Evolutionary conservation across 2,797 vertebrate species (phyloP), one percentile per base, ranked within the genome.

Genomic region (Streptopelia turtur): DNA sequence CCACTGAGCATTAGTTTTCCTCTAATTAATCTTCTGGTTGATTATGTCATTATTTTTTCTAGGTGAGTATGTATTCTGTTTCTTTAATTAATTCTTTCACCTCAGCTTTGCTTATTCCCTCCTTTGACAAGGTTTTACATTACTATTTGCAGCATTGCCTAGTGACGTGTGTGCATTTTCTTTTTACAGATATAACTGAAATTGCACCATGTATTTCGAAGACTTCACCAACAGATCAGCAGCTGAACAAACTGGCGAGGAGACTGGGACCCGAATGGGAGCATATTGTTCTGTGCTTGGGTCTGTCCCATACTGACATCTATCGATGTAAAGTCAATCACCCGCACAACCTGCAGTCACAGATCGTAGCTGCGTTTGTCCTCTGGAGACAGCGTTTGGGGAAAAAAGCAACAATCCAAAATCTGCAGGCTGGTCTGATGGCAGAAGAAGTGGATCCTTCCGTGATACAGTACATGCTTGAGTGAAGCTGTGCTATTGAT

Each of bases 181-280:
- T 49, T 91, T 50, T 95, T n/a, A 22, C 96, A 99, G 99, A 93
- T 39, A 18, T 20, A 28, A 4, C 75, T 30, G 92, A 85, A 27
- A 81, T 99, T 60, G 96, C 98, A 1, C 93, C 97, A 0, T 89
- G 96, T 3, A 24, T 98, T 86, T 98, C 98, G 77, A 96, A 94
- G 80, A 97, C 84, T 45, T 97, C 98, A 27, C 99, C 99, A 0
- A 98, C 99, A 1, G 99, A 99, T 78, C 98, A 84, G 83, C 98
- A 99, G 89, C 89, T 99, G 88, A 99, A 98, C 96, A 97, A 97
- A 39, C 98, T 99, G 86, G 98, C 99, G 0, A 96, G 97, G 24
- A 97, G 83, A 41, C 98, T 99, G 11, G 98, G 99, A 11, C 68
- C 97, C 0, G 98, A 99, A 84, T 99, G 99, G 99, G 99, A 99